Evolutionary conservation across 1,140 invertebrate genomes (phyloP).

Genomic region (Drosophila melanica): DNA sequence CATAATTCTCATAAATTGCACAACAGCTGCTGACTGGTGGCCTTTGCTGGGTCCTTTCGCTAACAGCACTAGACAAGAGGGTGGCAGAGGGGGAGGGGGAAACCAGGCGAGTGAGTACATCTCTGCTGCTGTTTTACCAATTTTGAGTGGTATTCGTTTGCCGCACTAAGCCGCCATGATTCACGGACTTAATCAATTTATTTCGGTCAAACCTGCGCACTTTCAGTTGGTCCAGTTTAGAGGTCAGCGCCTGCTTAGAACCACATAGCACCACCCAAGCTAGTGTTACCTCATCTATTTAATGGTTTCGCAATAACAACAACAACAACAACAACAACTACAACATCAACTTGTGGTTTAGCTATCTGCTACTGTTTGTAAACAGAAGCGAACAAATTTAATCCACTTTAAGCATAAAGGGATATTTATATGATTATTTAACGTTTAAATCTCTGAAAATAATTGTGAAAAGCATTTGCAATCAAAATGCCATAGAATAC

Average conservation of each 20-base stretch:
- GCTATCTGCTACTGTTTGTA: too few relatives aligned
- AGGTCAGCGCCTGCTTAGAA: constrained; percentile 21
- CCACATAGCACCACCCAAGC: too few relatives aligned
- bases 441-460: too few relatives aligned
- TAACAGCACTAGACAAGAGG: background rate
- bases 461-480: too few relatives aligned
- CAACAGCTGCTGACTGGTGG: constrained; percentile 35
- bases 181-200: constrained; percentile 39
- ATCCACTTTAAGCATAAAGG: too few relatives aligned
- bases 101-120: background rate
- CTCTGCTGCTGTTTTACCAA: constrained; percentile 1
- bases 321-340: background rate
- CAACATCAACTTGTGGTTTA: too few relatives aligned
- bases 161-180: constrained; percentile 29
- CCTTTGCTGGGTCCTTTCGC: constrained; percentile 3
- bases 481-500: too few relatives aligned
- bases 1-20: constrained; percentile 50
- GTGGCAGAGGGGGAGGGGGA: too few relatives aligned
- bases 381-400: too few relatives aligned
- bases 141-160: constrained; percentile 10
- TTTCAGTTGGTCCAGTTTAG: constrained; percentile 4
- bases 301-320: background rate
- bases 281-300: background rate
- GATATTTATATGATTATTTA: too few relatives aligned
- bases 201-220: constrained; percentile 8